Evolutionary conservation across 2,113 vertebrate species (phyloP).

Genomic region (Rhea pennata): DNA sequence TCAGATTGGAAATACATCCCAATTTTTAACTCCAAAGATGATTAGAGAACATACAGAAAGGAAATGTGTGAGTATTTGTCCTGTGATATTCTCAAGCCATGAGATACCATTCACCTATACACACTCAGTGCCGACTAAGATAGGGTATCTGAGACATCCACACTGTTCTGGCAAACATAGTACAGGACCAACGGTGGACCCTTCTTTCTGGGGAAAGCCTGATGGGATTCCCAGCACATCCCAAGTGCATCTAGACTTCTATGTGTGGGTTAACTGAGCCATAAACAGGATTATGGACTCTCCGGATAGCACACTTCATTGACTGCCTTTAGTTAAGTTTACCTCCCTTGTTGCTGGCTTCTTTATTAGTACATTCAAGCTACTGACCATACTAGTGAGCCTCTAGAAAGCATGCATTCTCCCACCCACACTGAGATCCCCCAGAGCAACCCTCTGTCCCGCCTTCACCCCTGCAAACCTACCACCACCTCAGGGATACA

Average conservation of each 20-base stretch:
- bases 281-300: not conserved
- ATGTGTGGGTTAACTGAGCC: not conserved
- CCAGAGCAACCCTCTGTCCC: not conserved
- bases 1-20: not conserved
- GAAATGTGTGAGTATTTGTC: not conserved
- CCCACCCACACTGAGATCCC: not conserved
- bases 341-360: not conserved
- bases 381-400: not conserved
- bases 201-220: not conserved
- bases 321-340: not conserved
- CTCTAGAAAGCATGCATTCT: not conserved
- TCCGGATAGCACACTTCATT: not conserved
- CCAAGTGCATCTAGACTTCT: not conserved
- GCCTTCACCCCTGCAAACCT: not conserved
- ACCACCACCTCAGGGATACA: accelerated
- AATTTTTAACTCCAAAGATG: not conserved
- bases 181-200: not conserved
- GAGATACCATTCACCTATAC: not conserved
- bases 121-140: not conserved
- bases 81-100: not conserved
- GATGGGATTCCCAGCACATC: not conserved
- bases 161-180: not conserved
- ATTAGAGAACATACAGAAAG: accelerated
- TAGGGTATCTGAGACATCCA: not conserved
- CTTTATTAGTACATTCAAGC: not conserved